Evolutionary conservation across 2,888 invertebrate species (phyloP).

Genomic region (Ennomos quercinarius): DNA sequence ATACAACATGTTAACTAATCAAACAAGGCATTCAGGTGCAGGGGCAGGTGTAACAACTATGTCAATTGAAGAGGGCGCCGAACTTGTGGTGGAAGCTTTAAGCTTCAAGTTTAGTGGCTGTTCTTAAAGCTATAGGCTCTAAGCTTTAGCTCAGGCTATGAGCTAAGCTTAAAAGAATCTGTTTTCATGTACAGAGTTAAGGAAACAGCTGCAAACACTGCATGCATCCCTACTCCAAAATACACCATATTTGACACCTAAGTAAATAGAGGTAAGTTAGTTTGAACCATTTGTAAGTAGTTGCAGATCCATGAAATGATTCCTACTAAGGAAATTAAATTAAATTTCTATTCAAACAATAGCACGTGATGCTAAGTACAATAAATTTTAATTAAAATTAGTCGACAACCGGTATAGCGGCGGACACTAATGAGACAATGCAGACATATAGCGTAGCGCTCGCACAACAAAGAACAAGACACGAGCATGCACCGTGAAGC

Average conservation of each 20-base stretch:
- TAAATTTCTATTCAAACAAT: constrained; percentile 21
- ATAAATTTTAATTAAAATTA: constrained; percentile 22
- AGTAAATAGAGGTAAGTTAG: too few species aligned
- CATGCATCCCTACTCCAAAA: too few species aligned
- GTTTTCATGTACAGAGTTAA: too few species aligned
- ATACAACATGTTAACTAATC: constrained; percentile 32
- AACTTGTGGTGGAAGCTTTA: constrained; percentile 15
- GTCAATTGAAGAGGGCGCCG: constrained; percentile 32
- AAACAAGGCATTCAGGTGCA: constrained; percentile 17
- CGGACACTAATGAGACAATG: constrained; percentile 38
- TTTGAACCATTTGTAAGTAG: too few species aligned
- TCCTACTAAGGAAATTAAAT: constrained; percentile 13
- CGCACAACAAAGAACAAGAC: constrained; percentile 30
- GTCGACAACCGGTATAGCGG: constrained; percentile 12
- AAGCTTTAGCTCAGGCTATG: too few species aligned
- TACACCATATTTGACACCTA: too few species aligned
- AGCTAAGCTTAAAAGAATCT: too few species aligned
- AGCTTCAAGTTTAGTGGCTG: not conserved
- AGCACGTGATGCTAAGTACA: constrained; percentile 20
- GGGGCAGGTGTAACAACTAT: constrained; percentile 34
- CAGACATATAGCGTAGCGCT: constrained; percentile 23
- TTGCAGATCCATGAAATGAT: not conserved
- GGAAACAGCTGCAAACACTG: too few species aligned
- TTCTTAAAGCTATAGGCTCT: too few species aligned
- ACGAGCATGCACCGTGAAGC: constrained; percentile 49